A percentile compares a stretch with the other conserved stretches of the same genome.
These are phyloP conservation scores for Drosophila melanica DNA, from an alignment of 1,140 invertebrate species.

Conservation along the genomic window DNA sequence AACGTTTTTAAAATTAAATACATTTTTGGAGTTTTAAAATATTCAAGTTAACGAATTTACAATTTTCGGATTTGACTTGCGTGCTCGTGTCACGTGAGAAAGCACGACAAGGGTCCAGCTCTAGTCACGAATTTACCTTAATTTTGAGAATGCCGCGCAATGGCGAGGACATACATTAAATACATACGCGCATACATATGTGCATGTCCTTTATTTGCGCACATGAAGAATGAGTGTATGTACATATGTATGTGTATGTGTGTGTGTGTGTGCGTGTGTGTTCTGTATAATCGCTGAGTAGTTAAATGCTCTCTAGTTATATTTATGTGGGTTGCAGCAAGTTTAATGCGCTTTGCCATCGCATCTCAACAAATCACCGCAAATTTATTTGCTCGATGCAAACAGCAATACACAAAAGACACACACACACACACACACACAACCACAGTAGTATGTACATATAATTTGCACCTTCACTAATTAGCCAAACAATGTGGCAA, in stretches of 20 bases:
- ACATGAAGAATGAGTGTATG: conserved; percentile 13
- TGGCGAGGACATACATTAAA: conserved; percentile 48
- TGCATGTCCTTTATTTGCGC: conserved; percentile 16
- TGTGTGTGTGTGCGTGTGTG: conserved; percentile 19
- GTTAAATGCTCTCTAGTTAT: conserved; percentile 65
- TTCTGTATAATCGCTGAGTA: conserved; percentile 56
- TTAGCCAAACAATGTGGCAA: conserved; percentile 16
- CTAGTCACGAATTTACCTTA: conserved; percentile 27
- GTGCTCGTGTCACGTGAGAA: conserved; percentile 11
- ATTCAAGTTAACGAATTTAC: no score
- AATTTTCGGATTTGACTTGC: no score
- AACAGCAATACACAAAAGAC: conserved; percentile 10
- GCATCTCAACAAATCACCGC: conserved; percentile 68
- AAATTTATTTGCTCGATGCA: conserved; percentile 68
- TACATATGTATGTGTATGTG: conserved; percentile 33
- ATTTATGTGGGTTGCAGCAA: conserved; percentile 45
- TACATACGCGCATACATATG: conserved; percentile 5
- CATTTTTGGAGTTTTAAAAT: no score
- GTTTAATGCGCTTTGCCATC: conserved; percentile 51
- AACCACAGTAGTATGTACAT: conserved; percentile 1
- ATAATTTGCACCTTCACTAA: conserved; percentile 17
- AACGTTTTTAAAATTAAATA: no score
- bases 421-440: conserved; percentile 15
- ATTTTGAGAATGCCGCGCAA: conserved; percentile 23
- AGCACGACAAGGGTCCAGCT: not conserved